Evolutionary conservation across 1,140 invertebrate genomes (phyloP), one percentile per base, ranked within the genome.

Genomic region (Trypoxylus dichotomus): DNA sequence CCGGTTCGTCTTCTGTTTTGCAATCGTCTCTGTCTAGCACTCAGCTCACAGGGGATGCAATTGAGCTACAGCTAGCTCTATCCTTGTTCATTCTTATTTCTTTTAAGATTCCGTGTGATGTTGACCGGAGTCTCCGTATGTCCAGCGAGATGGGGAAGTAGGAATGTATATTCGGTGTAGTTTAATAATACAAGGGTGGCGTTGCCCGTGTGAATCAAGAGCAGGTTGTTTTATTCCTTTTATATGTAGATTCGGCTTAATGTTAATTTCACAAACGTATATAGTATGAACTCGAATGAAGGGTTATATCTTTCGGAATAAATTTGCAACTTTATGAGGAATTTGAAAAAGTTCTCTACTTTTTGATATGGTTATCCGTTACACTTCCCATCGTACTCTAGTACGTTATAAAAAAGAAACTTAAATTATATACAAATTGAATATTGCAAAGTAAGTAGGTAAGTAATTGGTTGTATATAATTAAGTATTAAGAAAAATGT

Each of bases 171-270:
- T 68, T 76, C 76, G 76, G 72, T 41, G 74, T 77, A 79, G 74
- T 76, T 41, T 63, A 80, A 77, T 81, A 68, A 68, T 77, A 76
- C 76, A 78, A 78, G 79, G 83, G 81, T 81, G 80, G 60, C 24
- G 13, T 77, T 80, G 77, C 79, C 77, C 81, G 83, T 83, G 83
- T 83, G 83, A 83, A 83, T 79, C 68, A 47, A 27, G 42, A 43
- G 79, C 83, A 83, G 83, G 83, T 83, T 83, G 83, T 80, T 21
- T 74, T 76, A 75, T 75, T 42, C 79, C 82, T 83, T 83, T 83
- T 83, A 82, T 82, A 83, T 83, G 81, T 76, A 81, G 29, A 37
- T 24, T 32, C 24, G 60, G 60, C 60, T 60, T 78, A 43, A 74
- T 43, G 72, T 74, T 37, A 74, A 74, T 43, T 43, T 41, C 29